A percentile compares a stretch with the other conserved stretches of the same genome.
phyloP scores from a whole-genome alignment of 2,888 invertebrate genomes.

The Drosophila helvetica region DNA sequence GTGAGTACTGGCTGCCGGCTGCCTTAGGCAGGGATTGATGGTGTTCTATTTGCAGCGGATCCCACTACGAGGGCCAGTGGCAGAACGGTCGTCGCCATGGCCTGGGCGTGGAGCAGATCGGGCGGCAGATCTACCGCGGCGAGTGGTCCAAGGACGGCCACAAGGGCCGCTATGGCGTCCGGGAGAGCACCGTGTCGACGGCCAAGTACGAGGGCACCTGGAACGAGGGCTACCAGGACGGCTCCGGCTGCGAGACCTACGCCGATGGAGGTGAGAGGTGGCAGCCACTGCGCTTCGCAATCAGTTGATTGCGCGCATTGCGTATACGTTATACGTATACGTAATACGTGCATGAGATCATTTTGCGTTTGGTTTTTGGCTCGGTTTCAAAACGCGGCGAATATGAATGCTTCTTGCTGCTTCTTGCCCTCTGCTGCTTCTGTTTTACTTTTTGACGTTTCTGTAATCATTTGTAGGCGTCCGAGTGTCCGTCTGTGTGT shows the following conservation, averaged over 20 bases:
- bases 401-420: slow-evolving; percentile 24
- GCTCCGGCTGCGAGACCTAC: slow-evolving; percentile 99
- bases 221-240: slow-evolving; percentile 99
- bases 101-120: slow-evolving; percentile 97
- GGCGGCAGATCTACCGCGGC: slow-evolving; percentile 98
- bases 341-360: slow-evolving; percentile 76
- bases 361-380: slow-evolving; percentile 50
- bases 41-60: slow-evolving; percentile 93
- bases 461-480: slow-evolving; percentile 64
- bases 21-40: neutral
- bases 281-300: neutral
- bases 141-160: slow-evolving; percentile 98
- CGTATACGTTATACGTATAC: slow-evolving; percentile 56
- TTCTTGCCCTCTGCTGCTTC: slow-evolving; percentile 46
- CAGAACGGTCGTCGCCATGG: slow-evolving; percentile 99
- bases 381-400: slow-evolving; percentile 44
- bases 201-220: slow-evolving; percentile 99
- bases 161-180: slow-evolving; percentile 99
- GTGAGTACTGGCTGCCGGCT: slow-evolving; percentile 86
- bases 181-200: slow-evolving; percentile 96
- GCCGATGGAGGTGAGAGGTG: slow-evolving; percentile 96
- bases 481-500: slow-evolving; percentile 25
- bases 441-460: slow-evolving; percentile 66
- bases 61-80: slow-evolving; percentile 99
- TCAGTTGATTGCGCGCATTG: too few relatives aligned